Evolutionary conservation across 1,140 invertebrate species (phyloP).

Genomic region (Cydia strobilella): DNA sequence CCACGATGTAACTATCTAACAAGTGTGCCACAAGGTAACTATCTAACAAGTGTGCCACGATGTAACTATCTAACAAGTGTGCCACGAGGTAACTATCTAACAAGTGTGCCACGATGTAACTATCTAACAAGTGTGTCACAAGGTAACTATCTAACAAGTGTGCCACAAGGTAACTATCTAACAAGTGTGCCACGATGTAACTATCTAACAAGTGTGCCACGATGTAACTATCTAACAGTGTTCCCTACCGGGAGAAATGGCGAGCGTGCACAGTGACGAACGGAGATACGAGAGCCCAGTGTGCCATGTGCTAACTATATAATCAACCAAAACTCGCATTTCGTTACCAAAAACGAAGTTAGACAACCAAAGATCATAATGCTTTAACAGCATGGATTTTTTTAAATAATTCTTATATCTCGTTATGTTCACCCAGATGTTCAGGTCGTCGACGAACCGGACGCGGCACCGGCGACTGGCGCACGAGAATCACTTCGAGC

Average conservation of each 20-base stretch:
- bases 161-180: no score
- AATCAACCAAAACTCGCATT: neutral
- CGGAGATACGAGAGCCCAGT: neutral
- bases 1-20: neutral
- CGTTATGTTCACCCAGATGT: neutral
- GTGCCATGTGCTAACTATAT: neutral
- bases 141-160: neutral
- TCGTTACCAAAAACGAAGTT: neutral
- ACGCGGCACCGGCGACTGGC: neutral
- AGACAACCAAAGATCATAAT: no score
- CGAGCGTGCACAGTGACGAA: neutral
- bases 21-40: neutral
- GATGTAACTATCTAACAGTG: neutral
- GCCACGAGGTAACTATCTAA: neutral
- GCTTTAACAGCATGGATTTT: no score
- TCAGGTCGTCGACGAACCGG: neutral
- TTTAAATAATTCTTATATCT: no score
- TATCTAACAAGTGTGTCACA: neutral
- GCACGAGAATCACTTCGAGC: neutral
- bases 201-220: no score
- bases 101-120: neutral
- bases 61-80: neutral
- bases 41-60: neutral
- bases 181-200: no score
- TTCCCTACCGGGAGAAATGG: neutral